Evolutionary conservation across 2,113 vertebrate species (phyloP), one percentile per base, ranked within the genome.

Genomic region (Prietella phreatophila): DNA sequence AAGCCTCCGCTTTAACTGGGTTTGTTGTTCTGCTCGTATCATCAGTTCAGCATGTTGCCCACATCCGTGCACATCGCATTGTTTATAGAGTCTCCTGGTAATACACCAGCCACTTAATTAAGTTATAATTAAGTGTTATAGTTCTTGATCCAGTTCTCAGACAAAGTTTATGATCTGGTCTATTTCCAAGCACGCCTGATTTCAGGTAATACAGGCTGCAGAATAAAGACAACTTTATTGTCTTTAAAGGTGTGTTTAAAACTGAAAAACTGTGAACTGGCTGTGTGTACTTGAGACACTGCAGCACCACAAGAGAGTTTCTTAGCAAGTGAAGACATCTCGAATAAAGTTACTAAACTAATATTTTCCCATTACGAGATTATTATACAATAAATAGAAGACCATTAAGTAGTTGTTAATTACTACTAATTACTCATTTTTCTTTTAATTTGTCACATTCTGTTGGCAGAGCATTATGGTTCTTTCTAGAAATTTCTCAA

Each of bases 101-200:
- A 88, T 88, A 84, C 82, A 67, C 47, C 87, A 67, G 82, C 82
- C 87, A 67, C 87, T 88, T 88, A 88, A 88, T 88, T 88, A 88
- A 88, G 87, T n/a, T n/a, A n/a, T n/a, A n/a, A n/a, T n/a, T n/a
- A n/a, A 19, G 39, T 15, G 2, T 15, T 7, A n/a, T 0, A 20
- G 69, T 15, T 73, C 30, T 78, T 5, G 42, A 86, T 69, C 53
- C 78, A 19, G 50, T 33, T 33, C 53, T 56, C 15, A 53, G 10
- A 27, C 73, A 22, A 4, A 0, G 7, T 73, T 39, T 79, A 17
- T 50, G 27, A 55, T n/a, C 47, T 78, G 9, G 25, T 78, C 0
- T 7, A 25, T 9, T 81, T 58, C 30, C n/a, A 56, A 33, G 17
- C 76, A 55, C 4, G 17, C 14, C 76, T 30, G 14, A 55, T 55